Conservation (phyloP, 2,797 vertebrate genomes). For the Hylomyscus alleni region DNA sequence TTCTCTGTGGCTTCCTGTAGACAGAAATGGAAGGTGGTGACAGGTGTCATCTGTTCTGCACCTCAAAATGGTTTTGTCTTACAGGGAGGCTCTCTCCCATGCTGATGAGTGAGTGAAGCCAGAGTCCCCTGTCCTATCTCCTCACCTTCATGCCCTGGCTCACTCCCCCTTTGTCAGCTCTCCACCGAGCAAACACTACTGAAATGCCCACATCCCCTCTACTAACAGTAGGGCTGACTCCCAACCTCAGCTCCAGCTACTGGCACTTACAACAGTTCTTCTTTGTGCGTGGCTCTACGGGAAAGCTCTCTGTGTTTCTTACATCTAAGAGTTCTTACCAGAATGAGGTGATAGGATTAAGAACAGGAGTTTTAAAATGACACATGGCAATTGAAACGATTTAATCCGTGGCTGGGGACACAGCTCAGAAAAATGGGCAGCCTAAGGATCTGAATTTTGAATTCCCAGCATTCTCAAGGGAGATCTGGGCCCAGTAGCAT, state of each 20-base stretch:
- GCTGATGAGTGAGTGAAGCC: background rate
- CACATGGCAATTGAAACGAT: background rate
- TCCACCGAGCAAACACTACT: background rate
- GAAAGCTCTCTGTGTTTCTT: background rate
- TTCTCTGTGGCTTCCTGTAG: constrained; percentile 23
- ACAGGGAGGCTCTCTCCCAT: background rate
- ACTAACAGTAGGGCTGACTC: background rate
- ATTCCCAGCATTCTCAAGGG: background rate
- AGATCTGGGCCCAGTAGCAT: background rate
- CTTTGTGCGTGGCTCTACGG: background rate
- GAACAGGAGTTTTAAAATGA: background rate
- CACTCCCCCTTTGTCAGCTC: background rate
- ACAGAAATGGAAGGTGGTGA: background rate
- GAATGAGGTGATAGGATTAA: background rate
- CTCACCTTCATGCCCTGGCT: background rate
- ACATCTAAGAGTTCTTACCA: background rate
- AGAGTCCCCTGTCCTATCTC: background rate
- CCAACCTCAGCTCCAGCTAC: background rate
- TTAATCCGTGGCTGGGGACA: background rate
- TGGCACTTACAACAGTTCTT: background rate
- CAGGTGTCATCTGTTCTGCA: background rate
- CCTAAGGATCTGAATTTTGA: too few relatives aligned
- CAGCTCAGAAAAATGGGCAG: background rate
- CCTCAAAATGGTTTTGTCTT: background rate
- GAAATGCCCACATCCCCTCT: background rate